Percentiles rank a stretch among this genome's conserved stretches.
phyloP scores from a whole-genome alignment of 2,888 invertebrate species.

The Nowickia ferox region DNA sequence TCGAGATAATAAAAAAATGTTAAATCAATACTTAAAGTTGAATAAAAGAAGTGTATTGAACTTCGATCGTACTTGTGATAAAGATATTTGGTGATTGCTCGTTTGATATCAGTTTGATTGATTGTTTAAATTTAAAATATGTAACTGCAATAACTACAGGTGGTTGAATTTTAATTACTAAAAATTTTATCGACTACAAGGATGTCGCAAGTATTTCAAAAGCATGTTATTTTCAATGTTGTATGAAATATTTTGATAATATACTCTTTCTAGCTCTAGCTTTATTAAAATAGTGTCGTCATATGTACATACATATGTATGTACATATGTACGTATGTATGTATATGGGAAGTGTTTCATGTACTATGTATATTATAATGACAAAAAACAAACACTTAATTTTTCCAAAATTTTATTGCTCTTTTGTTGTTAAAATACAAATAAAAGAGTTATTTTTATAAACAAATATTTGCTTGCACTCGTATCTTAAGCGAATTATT shows the following conservation, averaged over 20 bases:
- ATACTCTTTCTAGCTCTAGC: too few species aligned
- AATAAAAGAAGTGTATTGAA: constrained; percentile 32
- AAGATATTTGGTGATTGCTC: constrained; percentile 30
- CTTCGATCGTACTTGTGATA: constrained; percentile 20
- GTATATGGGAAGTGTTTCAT: too few species aligned
- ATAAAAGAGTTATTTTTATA: not conserved
- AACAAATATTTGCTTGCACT: not conserved
- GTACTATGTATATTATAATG: too few species aligned
- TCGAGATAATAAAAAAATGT: not conserved
- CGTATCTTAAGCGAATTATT: not conserved
- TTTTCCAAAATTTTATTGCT: not conserved
- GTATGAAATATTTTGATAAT: too few species aligned
- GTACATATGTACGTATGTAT: too few species aligned
- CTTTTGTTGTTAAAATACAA: not conserved
- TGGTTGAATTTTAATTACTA: too few species aligned
- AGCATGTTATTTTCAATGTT: too few species aligned
- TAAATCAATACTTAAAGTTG: not conserved
- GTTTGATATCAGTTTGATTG: constrained; percentile 15
- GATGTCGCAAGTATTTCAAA: too few species aligned
- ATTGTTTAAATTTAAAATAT: not conserved
- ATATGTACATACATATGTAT: too few species aligned
- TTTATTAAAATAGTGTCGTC: too few species aligned
- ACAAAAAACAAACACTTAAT: not conserved
- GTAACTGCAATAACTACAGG: too few species aligned
- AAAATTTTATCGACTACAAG: too few species aligned